Evolutionary conservation across 2,797 vertebrate species (phyloP).

Genomic region (Pseudomugil tenellus): DNA sequence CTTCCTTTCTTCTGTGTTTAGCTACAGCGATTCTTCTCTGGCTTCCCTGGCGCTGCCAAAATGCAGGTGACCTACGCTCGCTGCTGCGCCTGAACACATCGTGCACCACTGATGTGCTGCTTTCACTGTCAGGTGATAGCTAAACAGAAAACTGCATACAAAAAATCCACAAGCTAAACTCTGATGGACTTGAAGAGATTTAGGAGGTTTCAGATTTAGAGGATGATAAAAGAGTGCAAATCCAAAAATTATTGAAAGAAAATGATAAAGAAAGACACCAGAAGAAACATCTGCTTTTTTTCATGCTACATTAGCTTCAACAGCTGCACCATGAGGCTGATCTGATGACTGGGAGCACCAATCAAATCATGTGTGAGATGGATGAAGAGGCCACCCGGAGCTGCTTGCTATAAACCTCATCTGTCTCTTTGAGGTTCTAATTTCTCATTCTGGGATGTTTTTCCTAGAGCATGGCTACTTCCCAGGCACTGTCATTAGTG

Average conservation of each 20-base stretch:
- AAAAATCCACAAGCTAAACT: background rate
- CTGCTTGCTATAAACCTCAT: conserved; percentile 60
- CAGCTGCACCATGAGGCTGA: conserved; percentile 63
- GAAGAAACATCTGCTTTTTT: conserved; percentile 78
- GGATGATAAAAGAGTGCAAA: conserved; percentile 31
- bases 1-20: background rate
- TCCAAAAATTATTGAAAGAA: conserved; percentile 39
- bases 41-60: background rate
- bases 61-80: background rate
- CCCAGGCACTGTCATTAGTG: conserved; percentile 70
- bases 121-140: background rate
- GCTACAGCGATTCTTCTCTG: conserved; percentile 1
- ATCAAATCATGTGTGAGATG: conserved; percentile 75
- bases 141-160: background rate
- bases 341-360: conserved; percentile 72
- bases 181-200: background rate
- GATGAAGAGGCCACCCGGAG: conserved; percentile 75
- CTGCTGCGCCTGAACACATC: background rate
- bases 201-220: background rate
- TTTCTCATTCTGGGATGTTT: conserved; percentile 68
- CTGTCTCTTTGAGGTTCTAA: conserved; percentile 63
- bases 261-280: conserved; percentile 61
- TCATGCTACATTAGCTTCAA: conserved; percentile 75
- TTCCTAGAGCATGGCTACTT: conserved; percentile 77
- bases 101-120: background rate